Percentiles rank a stretch among this genome's conserved stretches.
Evolutionary conservation across 2,888 invertebrate species (phyloP).

Genomic region (Exephanes ischioxanthus): DNA sequence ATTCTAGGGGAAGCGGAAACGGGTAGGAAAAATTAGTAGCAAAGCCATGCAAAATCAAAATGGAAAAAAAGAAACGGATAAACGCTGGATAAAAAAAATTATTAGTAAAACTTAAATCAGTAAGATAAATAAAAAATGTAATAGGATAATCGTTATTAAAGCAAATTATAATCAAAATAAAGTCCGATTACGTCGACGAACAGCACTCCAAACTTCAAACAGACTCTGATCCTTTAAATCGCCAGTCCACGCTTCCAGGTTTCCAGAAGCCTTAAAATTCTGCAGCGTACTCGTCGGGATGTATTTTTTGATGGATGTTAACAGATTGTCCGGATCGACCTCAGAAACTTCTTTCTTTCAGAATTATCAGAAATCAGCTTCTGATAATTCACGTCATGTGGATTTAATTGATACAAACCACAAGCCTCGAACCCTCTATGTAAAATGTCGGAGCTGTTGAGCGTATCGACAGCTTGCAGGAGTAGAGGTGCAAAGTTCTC

Average conservation of each 20-base stretch:
- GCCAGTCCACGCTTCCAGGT: neutral
- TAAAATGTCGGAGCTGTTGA: conserved; percentile 20
- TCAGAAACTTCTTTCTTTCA: neutral
- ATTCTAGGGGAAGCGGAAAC: too few species aligned
- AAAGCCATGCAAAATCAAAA: too few species aligned
- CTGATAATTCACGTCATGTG: conserved; percentile 31
- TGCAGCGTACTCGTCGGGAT: conserved; percentile 7
- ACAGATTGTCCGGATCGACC: neutral
- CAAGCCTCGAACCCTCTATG: conserved; percentile 37
- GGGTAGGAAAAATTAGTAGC: too few species aligned
- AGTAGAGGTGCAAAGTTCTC: conserved; percentile 34
- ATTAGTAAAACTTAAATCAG: too few species aligned
- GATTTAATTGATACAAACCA: conserved; percentile 31
- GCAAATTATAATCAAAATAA: too few species aligned
- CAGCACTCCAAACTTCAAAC: conserved; percentile 5
- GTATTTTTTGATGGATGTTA: conserved; percentile 3
- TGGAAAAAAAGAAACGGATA: too few species aligned
- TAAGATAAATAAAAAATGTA: too few species aligned
- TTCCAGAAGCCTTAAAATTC: conserved; percentile 5
- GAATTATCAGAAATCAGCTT: conserved; percentile 17
- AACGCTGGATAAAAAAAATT: too few species aligned
- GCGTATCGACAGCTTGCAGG: conserved; percentile 15
- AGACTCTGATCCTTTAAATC: neutral
- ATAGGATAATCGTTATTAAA: too few species aligned
- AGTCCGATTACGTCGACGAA: conserved; percentile 23